Percentiles rank a stretch among this genome's conserved stretches.
Evolutionary conservation across 23 tunicate genomes (phyloP).

Genomic region (Trididemnum miniatum): DNA sequence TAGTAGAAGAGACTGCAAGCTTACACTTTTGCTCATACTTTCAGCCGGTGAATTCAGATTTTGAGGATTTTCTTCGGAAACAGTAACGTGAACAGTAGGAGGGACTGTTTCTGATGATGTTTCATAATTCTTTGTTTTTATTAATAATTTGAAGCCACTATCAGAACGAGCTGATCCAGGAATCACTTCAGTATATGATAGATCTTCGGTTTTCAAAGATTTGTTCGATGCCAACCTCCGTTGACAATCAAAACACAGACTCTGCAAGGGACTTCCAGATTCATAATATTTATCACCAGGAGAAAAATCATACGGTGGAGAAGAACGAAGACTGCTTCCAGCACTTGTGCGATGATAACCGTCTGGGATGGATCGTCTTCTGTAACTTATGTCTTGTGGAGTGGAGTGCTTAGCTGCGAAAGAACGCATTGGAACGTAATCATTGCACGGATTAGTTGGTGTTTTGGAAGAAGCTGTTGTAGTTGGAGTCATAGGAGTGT

Average conservation of each 20-base stretch:
- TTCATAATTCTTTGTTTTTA: background rate
- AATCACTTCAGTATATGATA: background rate
- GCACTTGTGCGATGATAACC: background rate
- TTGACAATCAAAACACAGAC: slow-evolving; percentile 3
- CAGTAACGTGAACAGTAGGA: background rate
- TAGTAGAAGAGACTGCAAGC: background rate
- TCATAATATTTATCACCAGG: slow-evolving; percentile 28
- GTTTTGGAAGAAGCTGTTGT: background rate
- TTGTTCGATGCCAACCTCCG: background rate
- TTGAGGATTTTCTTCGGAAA: background rate
- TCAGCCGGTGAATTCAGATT: background rate
- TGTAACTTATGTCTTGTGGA: slow-evolving; percentile 69
- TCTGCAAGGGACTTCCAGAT: background rate
- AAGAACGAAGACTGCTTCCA: slow-evolving; percentile 19
- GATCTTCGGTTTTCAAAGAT: background rate
- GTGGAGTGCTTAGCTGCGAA: slow-evolving; percentile 24
- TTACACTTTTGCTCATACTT: background rate
- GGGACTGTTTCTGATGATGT: background rate
- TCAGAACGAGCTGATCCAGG: background rate
- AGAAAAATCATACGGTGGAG: slow-evolving; percentile 39
- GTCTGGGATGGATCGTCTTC: slow-evolving; percentile 48
- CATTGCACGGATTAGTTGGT: background rate
- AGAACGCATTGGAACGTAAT: slow-evolving; percentile 84
- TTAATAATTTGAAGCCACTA: background rate
- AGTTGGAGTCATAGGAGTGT: slow-evolving; percentile 51